Conservation (phyloP, 2,888 invertebrate genomes). For the Conomelus anceps region DNA sequence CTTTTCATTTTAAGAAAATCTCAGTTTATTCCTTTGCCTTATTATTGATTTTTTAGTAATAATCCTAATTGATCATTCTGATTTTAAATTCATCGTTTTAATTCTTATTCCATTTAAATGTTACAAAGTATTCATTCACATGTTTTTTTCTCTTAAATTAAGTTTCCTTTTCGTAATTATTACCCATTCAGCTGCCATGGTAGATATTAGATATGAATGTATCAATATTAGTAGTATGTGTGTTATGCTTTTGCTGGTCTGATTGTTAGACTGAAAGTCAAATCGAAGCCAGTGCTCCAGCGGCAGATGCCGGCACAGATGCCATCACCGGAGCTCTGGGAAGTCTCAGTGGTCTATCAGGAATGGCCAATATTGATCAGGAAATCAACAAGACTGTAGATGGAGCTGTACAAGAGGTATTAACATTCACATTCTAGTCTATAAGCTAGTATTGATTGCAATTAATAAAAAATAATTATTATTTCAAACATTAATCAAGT, state of each 20-base stretch:
- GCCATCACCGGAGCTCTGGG: constrained; percentile 22
- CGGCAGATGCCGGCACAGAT: constrained; percentile 7
- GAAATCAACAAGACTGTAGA: constrained; percentile 49
- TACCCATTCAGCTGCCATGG: neutral
- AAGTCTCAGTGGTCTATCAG: constrained; percentile 20
- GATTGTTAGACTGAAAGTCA: constrained; percentile 7
- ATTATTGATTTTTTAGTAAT: too few species aligned
- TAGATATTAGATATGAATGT: neutral
- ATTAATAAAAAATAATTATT: too few species aligned
- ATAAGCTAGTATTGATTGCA: too few species aligned
- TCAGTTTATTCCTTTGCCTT: too few species aligned
- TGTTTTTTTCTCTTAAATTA: too few species aligned
- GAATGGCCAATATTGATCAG: constrained; percentile 44
- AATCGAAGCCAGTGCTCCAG: constrained; percentile 8
- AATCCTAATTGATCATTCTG: too few species aligned
- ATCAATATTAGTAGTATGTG: neutral
- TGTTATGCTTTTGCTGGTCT: constrained; percentile 18
- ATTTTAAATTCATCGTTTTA: too few species aligned
- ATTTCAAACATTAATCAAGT: too few species aligned
- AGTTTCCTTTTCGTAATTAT: too few species aligned
- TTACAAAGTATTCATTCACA: too few species aligned
- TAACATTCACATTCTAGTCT: constrained; percentile 19
- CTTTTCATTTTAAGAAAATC: too few species aligned
- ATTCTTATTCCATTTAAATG: too few species aligned
- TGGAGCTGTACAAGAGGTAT: constrained; percentile 48